A percentile compares a stretch with the other conserved stretches of the same genome.
These are phyloP conservation scores for Pipistrellus pygmaeus DNA, from an alignment of 2,797 vertebrate genomes.

Conservation along the genomic window DNA sequence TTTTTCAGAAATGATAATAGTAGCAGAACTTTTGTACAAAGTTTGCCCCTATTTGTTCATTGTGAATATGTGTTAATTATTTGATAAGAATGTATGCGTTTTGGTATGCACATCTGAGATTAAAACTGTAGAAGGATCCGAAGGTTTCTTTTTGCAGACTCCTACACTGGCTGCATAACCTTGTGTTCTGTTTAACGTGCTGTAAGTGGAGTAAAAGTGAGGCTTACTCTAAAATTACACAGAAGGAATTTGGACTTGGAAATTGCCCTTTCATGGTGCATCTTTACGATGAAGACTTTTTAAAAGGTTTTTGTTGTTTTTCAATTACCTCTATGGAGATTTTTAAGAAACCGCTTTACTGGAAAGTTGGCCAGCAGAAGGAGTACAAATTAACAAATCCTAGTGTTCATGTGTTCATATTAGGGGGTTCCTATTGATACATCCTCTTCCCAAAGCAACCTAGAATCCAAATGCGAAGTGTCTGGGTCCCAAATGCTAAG, in stretches of 20 bases:
- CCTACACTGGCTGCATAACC: background rate
- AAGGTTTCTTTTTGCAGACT: constrained; percentile 58
- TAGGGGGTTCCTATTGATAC: background rate
- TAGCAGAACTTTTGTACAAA: constrained; percentile 1
- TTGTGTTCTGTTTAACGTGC: constrained; percentile 38
- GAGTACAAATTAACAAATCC: background rate
- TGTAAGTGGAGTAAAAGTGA: background rate
- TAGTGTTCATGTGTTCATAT: background rate
- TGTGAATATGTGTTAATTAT: constrained; percentile 63
- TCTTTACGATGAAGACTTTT: background rate
- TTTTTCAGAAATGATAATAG: constrained; percentile 21
- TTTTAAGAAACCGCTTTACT: background rate
- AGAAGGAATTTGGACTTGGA: background rate
- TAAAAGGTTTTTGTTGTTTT: background rate
- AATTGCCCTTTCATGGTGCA: background rate
- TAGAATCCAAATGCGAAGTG: background rate
- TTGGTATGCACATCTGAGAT: constrained; percentile 64
- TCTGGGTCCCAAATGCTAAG: constrained; percentile 24
- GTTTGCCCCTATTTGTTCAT: constrained; percentile 29
- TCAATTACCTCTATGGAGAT: background rate
- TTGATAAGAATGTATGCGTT: constrained; percentile 29
- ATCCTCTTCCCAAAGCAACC: background rate
- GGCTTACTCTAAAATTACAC: background rate
- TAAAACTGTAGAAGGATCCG: constrained; percentile 51
- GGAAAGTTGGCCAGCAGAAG: constrained; percentile 36